These are phyloP conservation scores for Aplocera efformata DNA, from an alignment of 2,888 invertebrate species.

Conservation along the genomic window DNA sequence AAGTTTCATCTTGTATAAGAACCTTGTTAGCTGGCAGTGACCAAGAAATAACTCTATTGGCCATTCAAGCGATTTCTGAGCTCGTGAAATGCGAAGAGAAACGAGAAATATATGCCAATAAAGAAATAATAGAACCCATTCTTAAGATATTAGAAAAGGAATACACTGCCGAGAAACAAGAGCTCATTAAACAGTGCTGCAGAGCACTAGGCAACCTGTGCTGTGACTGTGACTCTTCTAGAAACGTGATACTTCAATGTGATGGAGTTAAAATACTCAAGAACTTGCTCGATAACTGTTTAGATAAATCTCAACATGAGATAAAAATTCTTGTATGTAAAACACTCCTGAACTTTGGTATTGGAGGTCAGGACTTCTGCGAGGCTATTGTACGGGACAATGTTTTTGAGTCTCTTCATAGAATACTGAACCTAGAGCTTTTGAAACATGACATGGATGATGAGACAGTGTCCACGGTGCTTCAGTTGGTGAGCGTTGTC, in stretches of 20 bases:
- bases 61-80: slow-evolving; percentile 89
- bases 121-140: slow-evolving; percentile 80
- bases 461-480: slow-evolving; percentile 75
- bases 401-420: slow-evolving; percentile 74
- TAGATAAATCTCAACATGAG: slow-evolving; percentile 57
- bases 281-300: slow-evolving; percentile 55
- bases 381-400: slow-evolving; percentile 79
- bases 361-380: slow-evolving; percentile 85
- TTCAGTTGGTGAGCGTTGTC: slow-evolving; percentile 82
- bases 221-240: slow-evolving; percentile 89
- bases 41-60: slow-evolving; percentile 75
- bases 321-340: slow-evolving; percentile 85
- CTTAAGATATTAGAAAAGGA: slow-evolving; percentile 73
- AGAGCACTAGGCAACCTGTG: slow-evolving; percentile 94
- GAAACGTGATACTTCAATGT: slow-evolving; percentile 69
- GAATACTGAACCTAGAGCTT: slow-evolving; percentile 72
- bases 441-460: slow-evolving; percentile 76
- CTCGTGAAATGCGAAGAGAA: slow-evolving; percentile 89
- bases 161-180: slow-evolving; percentile 57
- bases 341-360: slow-evolving; percentile 88
- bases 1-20: slow-evolving; percentile 66
- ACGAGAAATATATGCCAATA: slow-evolving; percentile 84
- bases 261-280: slow-evolving; percentile 74
- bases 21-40: slow-evolving; percentile 64
- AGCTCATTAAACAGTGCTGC: slow-evolving; percentile 86